phyloP scores from a whole-genome alignment of 1,140 invertebrate species.

The Drosophila azteca region DNA sequence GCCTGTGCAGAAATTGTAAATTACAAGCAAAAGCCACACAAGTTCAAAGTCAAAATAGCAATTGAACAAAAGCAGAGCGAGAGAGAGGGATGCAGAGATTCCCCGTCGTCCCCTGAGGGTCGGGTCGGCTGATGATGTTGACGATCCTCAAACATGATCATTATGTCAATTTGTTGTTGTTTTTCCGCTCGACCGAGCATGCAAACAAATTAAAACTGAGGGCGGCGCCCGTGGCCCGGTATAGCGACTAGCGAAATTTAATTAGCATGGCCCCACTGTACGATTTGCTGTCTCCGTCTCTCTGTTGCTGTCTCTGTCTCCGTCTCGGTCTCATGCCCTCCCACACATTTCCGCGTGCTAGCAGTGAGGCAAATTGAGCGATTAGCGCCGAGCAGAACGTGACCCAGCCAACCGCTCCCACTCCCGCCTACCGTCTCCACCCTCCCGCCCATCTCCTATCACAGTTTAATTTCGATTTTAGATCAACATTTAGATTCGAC shows the following conservation, averaged over 20 bases:
- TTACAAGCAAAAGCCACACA: conserved; percentile 52
- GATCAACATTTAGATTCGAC: conserved; percentile 69
- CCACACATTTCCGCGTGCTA: conserved; percentile 73
- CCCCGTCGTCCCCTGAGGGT: conserved; percentile 9
- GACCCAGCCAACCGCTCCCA: conserved; percentile 36
- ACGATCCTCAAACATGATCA: conserved; percentile 58
- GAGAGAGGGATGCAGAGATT: background rate
- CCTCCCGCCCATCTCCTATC: conserved; percentile 12
- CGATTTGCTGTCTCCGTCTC: background rate
- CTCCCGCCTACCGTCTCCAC: background rate
- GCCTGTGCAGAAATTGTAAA: conserved; percentile 53
- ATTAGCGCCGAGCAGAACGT: conserved; percentile 68
- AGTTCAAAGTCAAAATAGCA: conserved; percentile 72
- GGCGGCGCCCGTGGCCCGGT: conserved; percentile 48
- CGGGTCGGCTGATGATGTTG: conserved; percentile 27
- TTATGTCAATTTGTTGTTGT: conserved; percentile 68
- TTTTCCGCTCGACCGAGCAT: conserved; percentile 76
- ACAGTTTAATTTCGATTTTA: conserved; percentile 66
- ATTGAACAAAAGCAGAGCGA: conserved; percentile 4
- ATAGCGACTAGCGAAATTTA: conserved; percentile 60
- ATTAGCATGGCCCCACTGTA: conserved; percentile 62
- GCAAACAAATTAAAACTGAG: conserved; percentile 75
- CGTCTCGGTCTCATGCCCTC: conserved; percentile 32
- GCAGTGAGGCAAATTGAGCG: conserved; percentile 60
- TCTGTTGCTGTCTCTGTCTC: background rate